Evolutionary conservation across 2,888 invertebrate genomes (phyloP).

Genomic region (Dryobotodes eremita): DNA sequence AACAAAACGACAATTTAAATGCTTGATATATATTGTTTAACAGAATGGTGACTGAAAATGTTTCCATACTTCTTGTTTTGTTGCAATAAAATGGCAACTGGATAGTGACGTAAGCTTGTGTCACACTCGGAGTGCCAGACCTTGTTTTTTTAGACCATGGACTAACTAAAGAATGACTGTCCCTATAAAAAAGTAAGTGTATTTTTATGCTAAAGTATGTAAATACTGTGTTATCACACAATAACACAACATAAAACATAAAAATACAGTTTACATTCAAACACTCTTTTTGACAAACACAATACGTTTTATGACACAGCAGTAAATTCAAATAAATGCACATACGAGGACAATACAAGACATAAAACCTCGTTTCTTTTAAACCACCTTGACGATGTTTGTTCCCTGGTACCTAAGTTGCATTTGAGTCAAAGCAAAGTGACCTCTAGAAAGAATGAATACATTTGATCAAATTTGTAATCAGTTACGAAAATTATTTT

Average conservation of each 20-base stretch:
- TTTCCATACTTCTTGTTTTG: too few species aligned
- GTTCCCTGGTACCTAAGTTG: conserved; percentile 53
- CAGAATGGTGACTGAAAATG: too few species aligned
- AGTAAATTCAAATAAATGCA: conserved; percentile 37
- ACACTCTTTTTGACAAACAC: not conserved
- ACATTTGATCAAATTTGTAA: conserved; percentile 9
- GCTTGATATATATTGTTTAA: too few species aligned
- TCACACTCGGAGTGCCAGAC: too few species aligned
- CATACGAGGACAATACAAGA: conserved; percentile 22
- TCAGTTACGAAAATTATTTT: not conserved
- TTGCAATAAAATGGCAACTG: too few species aligned
- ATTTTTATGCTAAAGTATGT: not conserved
- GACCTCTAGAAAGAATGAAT: conserved; percentile 11
- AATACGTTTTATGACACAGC: conserved; percentile 16
- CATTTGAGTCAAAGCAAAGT: conserved; percentile 34
- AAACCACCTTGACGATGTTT: conserved; percentile 50
- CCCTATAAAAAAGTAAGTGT: not conserved
- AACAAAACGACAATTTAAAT: too few species aligned
- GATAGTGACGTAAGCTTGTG: too few species aligned
- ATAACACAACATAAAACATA: not conserved
- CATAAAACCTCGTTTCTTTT: conserved; percentile 29
- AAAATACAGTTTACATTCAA: not conserved
- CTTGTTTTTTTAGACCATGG: too few species aligned
- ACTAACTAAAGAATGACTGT: not conserved
- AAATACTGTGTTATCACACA: not conserved